Evolutionary conservation across 1,140 invertebrate genomes (phyloP), one percentile per base, ranked within the genome.

Genomic region (Papilio polyxenes): DNA sequence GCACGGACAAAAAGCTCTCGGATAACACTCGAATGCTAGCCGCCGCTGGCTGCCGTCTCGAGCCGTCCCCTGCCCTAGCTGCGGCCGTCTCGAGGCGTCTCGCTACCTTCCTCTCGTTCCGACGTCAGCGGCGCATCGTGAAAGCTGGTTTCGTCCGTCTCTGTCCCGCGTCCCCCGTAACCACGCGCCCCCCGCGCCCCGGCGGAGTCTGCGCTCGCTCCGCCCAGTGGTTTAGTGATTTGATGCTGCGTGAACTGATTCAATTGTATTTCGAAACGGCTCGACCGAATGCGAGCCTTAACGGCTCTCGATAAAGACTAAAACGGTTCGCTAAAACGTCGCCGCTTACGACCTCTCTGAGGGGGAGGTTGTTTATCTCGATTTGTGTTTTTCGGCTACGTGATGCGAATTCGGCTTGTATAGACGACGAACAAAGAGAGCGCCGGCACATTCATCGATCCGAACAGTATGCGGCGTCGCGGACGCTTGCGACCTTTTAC

Each of bases 201-300:
- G 88, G 91, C 85, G 92, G 93, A 92, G 92, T 92, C 92, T 90
- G 93, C 86, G 88, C 89, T 90, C 88, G 92, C 93, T 90, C 93
- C 93, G 93, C 93, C 93, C 93, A 93, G 92, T 92, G 93, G 92
- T 94, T 94, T 94, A 94, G 93, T 94, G 92, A 94, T 93, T 94
- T 94, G 93, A 94, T 94, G 93, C 93, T 94, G 93, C 92, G 93
- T 94, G 91, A 94, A 94, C 92, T 94, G 93, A 94, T 94, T 94
- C 93, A 94, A 94, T 94, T 93, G 93, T 93, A 92, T 87, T 90
- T 84, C 82, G 85, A 85, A 80, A 75, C 85, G 83, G 86, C 80
- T 83, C 87, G 82, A 86, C 87, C 89, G 80, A 92, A 92, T 92
- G 92, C 87, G 89, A 82, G 85, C 90, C 89, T 91, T 92, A 93